Evolutionary conservation across 2,113 vertebrate species (phyloP), one percentile per base, ranked within the genome.

Genomic region (Sakesphorus luctuosus): DNA sequence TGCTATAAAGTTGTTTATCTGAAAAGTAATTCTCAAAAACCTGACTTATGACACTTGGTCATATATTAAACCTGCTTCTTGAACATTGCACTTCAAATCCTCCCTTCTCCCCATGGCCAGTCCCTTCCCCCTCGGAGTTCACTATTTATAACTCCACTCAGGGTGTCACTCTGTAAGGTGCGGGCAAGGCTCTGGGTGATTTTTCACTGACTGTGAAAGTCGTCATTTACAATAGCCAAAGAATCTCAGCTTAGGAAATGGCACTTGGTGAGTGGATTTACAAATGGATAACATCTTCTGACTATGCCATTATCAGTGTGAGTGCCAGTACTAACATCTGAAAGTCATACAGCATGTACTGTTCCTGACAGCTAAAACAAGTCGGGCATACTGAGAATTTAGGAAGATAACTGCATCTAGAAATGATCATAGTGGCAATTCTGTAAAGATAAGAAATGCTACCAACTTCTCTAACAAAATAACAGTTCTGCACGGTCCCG

Each of bases 1-100:
- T 49, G 98, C 98, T 98, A 98, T 99, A 98, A 99, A 99, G 97
- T 97, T 98, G 98, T 98, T 99, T 99, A 99, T 99, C 98, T 99
- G 93, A 98, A 98, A 98, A 97, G 96, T 98, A 97, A 97, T 98
- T 98, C 98, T 96, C 97, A 97, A 97, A 97, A 98, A 97, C 97
- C 97, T 97, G 97, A 97, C 98, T 98, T 98, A 98, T 98, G 97
- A 98, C 97, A 98, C 94, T 97, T 96, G 97, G 98, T 98, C 98
- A 98, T 98, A 98, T 97, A 98, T 98, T 99, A 99, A 99, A 98
- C 97, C 96, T 80, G 95, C 95, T 91, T 97, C 95, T 96, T 96
- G 98, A 98, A 98, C 98, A 96, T 98, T 98, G 98, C 97, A 97
- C 98, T 98, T 98, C 97, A 98, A 93, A 89, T 90, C 25, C 56